Evolutionary conservation across 1,140 invertebrate genomes (phyloP), one percentile per base, ranked within the genome.

Genomic region (Scaptodrosophila lebanonensis): DNA sequence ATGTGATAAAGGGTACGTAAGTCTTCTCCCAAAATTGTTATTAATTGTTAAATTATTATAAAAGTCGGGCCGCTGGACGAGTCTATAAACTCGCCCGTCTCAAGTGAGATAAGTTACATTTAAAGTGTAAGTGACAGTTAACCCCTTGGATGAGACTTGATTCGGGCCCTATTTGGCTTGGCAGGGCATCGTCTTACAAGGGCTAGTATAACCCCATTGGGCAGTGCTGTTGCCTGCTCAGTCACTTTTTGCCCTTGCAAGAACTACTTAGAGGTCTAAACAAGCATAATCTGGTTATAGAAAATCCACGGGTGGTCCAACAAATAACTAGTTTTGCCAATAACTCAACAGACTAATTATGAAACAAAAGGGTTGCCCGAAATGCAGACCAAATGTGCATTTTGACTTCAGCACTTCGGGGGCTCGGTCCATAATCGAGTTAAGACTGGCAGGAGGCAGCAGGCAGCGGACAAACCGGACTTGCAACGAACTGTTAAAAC

Each of bases 281-380:
- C n/a, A 56, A 8, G 12, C 7, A 5, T 65, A 66, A 66, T 50
- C 62, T 66, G 62, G 62, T 66, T 51, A 50, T 32, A 44, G 25
- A 53, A 42, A 32, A 16, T 22, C 44, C 39, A 48, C 44, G n/a
- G 44, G 61, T 3, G 13, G 18, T 29, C 63, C 22, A 8, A 45
- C 8, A 54, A 54, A 73, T 61, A 77, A 79, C 72, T 65, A 54
- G 72, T 77, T 77, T 52, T 54, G 43, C 51, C 68, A 27, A 79
- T 68, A 73, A 69, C 68, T 82, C 75, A 79, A 40, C 75, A 63
- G 48, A 73, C 64, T 82, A 79, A 79, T 79, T 79, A 77, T 56
- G 42, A 39, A 63, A 82, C 51, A 82, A 77, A 77, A 56, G 62
- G 73, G 73, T 58, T 49, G 16, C 42, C 9, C 32, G 35, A 49